Evolutionary conservation across 2,113 vertebrate species (phyloP).

Genomic region (Spizaetus ornatus): DNA sequence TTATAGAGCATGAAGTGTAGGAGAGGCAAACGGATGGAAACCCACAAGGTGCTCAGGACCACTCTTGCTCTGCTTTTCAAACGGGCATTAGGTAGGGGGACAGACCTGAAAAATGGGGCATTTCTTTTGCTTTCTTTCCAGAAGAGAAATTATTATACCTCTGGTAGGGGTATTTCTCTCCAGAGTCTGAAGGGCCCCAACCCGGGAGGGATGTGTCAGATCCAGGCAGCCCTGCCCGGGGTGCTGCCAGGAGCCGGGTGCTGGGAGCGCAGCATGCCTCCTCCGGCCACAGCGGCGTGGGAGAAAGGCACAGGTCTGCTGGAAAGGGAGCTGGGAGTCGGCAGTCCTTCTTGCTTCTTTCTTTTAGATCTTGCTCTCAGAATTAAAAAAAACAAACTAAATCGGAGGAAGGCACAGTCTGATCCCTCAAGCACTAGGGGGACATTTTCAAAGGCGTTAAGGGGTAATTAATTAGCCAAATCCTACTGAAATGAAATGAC

Average conservation of each 20-base stretch:
- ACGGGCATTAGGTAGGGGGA: background rate
- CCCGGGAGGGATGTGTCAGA: background rate
- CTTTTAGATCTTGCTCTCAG: background rate
- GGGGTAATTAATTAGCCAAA: background rate
- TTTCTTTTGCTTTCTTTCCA: background rate
- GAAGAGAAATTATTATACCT: background rate
- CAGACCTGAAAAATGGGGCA: background rate
- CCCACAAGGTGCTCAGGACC: background rate
- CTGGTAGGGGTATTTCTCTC: background rate
- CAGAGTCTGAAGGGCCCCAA: background rate
- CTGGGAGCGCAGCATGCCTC: rapidly evolving
- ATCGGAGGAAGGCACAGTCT: background rate
- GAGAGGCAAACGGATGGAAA: background rate
- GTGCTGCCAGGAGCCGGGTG: rapidly evolving
- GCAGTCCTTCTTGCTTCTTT: background rate
- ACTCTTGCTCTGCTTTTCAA: background rate
- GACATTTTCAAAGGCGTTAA: background rate
- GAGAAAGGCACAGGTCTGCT: background rate
- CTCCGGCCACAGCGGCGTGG: rapidly evolving
- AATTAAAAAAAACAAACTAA: background rate
- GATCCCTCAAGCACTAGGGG: background rate
- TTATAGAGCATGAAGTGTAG: background rate
- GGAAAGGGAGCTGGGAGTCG: background rate
- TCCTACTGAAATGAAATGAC: background rate
- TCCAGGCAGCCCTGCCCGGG: background rate